phyloP scores from a whole-genome alignment of 1,140 invertebrate genomes.

The Zaprionus davidi region DNA sequence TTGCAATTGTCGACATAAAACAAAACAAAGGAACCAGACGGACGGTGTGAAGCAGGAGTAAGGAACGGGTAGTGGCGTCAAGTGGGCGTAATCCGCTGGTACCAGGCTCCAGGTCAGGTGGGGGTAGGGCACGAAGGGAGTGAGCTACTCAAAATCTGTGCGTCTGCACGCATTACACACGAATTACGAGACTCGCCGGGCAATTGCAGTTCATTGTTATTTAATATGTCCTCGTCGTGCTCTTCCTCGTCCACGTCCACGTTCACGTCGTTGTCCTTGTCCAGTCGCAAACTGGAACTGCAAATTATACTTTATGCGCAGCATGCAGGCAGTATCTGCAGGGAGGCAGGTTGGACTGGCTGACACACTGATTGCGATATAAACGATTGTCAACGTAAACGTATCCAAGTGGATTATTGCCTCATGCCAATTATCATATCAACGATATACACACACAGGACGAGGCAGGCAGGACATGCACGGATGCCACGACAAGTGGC shows the following conservation, averaged over 20 bases:
- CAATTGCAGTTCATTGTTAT: constrained; percentile 83
- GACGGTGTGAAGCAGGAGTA: background rate
- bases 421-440: constrained; percentile 83
- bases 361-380: constrained; percentile 80
- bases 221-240: constrained; percentile 70
- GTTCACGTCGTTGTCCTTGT: constrained; percentile 33
- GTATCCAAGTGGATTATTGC: constrained; percentile 83
- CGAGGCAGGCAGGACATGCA: constrained; percentile 46
- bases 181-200: constrained; percentile 80
- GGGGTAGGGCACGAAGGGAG: background rate
- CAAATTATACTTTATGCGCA: constrained; percentile 78
- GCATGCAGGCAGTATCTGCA: constrained; percentile 15
- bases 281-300: constrained; percentile 47
- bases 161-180: constrained; percentile 81
- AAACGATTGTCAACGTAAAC: constrained; percentile 83
- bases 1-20: constrained; percentile 67
- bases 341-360: constrained; percentile 15
- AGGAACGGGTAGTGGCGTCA: background rate
- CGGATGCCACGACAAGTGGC: constrained; percentile 34
- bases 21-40: constrained; percentile 52
- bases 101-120: constrained; percentile 9
- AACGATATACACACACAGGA: constrained; percentile 66
- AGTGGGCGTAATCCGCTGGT: constrained; percentile 16
- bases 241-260: constrained; percentile 17
- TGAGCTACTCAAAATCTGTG: constrained; percentile 76